Evolutionary conservation across 2,113 vertebrate genomes (phyloP).

Genomic region (Python bivittatus): DNA sequence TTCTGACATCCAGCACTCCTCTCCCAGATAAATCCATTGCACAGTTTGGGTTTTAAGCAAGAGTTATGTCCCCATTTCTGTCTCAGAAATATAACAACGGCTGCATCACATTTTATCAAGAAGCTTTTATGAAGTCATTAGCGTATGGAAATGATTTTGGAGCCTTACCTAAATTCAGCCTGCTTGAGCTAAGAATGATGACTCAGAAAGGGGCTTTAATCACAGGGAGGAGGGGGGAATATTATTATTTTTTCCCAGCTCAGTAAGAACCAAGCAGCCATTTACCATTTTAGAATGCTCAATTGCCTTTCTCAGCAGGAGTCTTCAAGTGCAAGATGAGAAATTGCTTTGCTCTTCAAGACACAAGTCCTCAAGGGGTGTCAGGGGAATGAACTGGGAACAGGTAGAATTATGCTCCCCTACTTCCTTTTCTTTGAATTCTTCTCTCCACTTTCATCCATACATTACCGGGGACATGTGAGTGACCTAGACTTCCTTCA

Average conservation of each 20-base stretch:
- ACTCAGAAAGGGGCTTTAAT: not conserved
- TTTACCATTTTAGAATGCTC: not conserved
- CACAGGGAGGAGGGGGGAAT: not conserved
- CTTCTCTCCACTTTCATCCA: not conserved
- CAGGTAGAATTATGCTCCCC: not conserved
- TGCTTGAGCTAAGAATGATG: conserved; percentile 24
- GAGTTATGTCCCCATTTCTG: not conserved
- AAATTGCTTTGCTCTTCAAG: conserved; percentile 13
- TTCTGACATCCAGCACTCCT: not conserved
- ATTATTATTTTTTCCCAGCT: conserved; percentile 1
- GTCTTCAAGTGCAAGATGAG: conserved; percentile 16
- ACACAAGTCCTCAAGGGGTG: conserved; percentile 7
- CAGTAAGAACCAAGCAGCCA: not conserved
- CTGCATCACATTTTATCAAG: not conserved
- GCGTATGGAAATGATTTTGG: conserved; percentile 28
- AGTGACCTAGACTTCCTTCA: not conserved
- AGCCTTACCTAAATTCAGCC: conserved; percentile 10
- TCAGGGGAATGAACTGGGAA: not conserved
- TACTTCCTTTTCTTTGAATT: not conserved
- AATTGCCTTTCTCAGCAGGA: not conserved
- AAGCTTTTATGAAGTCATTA: conserved; percentile 38
- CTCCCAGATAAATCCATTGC: not conserved
- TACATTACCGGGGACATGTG: not conserved
- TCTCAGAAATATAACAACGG: not conserved
- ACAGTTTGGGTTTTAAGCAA: conserved; percentile 8